phyloP scores from a whole-genome alignment of 30 jellyfish, hydroid and myxozoan genomes.

The Sanderia malayensis region DNA sequence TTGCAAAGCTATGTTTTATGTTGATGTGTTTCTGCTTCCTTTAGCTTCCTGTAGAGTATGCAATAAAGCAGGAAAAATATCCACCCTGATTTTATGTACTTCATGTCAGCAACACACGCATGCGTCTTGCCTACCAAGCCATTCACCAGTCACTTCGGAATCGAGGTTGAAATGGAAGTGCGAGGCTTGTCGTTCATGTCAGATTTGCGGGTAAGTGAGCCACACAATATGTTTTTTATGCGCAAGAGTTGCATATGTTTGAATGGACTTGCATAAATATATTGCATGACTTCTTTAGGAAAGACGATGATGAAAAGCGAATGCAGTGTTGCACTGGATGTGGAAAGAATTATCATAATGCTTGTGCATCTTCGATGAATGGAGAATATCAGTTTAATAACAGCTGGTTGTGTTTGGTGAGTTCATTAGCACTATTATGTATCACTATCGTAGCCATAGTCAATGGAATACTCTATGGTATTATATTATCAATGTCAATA shows the following conservation, averaged over 20 bases:
- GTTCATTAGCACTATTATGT: conserved; percentile 9
- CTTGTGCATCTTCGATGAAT: neutral
- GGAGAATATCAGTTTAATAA: neutral
- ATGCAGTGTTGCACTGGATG: conserved; percentile 38
- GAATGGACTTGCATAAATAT: too few species aligned
- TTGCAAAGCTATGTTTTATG: too few species aligned
- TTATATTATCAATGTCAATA: too few species aligned
- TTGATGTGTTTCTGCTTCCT: too few species aligned
- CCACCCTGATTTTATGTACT: conserved; percentile 47
- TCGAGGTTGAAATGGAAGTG: conserved; percentile 69
- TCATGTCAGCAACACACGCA: conserved; percentile 57
- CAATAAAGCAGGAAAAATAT: conserved; percentile 29
- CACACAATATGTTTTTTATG: too few species aligned
- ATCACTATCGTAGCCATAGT: too few species aligned
- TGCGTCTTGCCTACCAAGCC: conserved; percentile 31
- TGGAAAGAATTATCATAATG: conserved; percentile 31
- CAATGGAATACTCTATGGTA: too few species aligned
- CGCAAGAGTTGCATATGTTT: too few species aligned
- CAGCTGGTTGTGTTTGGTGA: conserved; percentile 6
- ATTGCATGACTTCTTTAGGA: too few species aligned
- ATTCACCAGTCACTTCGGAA: conserved; percentile 3
- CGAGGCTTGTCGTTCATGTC: conserved; percentile 56
- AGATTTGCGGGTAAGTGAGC: conserved; percentile 70
- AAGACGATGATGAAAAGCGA: conserved; percentile 12
- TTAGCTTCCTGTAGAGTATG: conserved; percentile 58